These are phyloP conservation scores for Alloscopus bannaensis DNA, from an alignment of 2,888 invertebrate genomes.

Conservation along the genomic window DNA sequence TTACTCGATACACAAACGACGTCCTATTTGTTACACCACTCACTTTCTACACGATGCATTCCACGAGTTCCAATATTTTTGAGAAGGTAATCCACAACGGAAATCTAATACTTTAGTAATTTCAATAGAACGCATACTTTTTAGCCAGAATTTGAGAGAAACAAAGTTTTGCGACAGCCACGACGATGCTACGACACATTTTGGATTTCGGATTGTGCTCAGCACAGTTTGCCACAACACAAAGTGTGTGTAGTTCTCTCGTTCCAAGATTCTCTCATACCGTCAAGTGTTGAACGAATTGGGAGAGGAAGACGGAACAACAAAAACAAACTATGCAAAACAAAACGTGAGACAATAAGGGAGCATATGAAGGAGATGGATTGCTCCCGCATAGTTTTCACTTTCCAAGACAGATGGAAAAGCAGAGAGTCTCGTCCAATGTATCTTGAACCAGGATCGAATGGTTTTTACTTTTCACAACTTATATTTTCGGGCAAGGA, in stretches of 20 bases:
- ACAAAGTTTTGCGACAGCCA: not conserved
- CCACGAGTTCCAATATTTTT: conserved; percentile 30
- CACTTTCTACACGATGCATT: too few species aligned
- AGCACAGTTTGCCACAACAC: too few species aligned
- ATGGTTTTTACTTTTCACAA: too few species aligned
- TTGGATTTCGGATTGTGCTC: too few species aligned
- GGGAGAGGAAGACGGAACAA: conserved; percentile 6
- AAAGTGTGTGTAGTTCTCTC: too few species aligned
- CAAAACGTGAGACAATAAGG: conserved; percentile 40
- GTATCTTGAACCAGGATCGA: conserved; percentile 22
- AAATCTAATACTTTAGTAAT: conserved; percentile 32
- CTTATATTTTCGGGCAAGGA: not conserved
- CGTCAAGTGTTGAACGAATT: not conserved
- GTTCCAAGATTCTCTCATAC: too few species aligned
- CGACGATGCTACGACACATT: too few species aligned
- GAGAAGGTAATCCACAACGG: conserved; percentile 31
- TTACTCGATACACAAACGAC: too few species aligned
- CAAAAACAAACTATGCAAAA: conserved; percentile 63
- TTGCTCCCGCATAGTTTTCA: conserved; percentile 59
- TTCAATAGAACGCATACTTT: not conserved
- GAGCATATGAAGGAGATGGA: conserved; percentile 55
- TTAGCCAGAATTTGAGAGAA: not conserved
- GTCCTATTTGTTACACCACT: too few species aligned
- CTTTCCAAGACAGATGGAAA: conserved; percentile 34
- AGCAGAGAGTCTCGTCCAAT: conserved; percentile 18